Base-by-base conservation (phyloP, 1,140 invertebrate species). In the Nilaparvata lugens region DNA sequence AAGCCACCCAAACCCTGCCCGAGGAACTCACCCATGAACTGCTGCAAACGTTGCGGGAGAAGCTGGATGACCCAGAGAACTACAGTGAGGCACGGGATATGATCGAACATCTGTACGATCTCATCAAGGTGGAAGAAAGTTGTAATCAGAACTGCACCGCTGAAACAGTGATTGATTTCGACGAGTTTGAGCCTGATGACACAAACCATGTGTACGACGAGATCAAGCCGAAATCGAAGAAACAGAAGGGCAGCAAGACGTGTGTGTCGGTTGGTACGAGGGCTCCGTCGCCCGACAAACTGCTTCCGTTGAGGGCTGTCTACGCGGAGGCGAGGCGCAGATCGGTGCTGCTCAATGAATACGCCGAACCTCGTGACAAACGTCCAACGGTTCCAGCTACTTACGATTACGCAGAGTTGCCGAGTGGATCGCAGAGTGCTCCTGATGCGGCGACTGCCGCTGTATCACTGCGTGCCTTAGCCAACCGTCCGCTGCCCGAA, bases 81-180 rank as follows among this genome's bases (percentile, higher is more conserved):
- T 87, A 86, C 64, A 80, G 82, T 43, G 83, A 88, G 66, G 86
- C 87, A 1, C 76, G 83, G 21, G 84, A 87, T 71, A 86, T 86
- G 76, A 89, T 89, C 54, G 86, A 89, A 67, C 83, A 87, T 62
- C 72, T 89, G 2, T 89, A 89, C 65, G 86, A 88, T 70, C 75
- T 87, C 23, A 88, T 88, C 51, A 87, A 88, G 67, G 81, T 87
- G 1, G 83, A 86, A 67, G 84, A 87, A 62, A 84, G 76, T 40
- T 84, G 82, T 64, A 85, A 84, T 64, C 79, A 79, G 28, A 83
- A 84, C 51, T 52, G 52, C 18, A 61, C 59, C 31, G 51, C 55
- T 5, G 69, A 71, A n/a, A 66, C 67, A 40, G 31, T 62, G 1
- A 61, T 75, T 53, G 74, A 76, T 28, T 74, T 75, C 4, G 18